Evolutionary conservation across 2,113 vertebrate species (phyloP), one percentile per base, ranked within the genome.

Genomic region (Thalassoma bifasciatum): DNA sequence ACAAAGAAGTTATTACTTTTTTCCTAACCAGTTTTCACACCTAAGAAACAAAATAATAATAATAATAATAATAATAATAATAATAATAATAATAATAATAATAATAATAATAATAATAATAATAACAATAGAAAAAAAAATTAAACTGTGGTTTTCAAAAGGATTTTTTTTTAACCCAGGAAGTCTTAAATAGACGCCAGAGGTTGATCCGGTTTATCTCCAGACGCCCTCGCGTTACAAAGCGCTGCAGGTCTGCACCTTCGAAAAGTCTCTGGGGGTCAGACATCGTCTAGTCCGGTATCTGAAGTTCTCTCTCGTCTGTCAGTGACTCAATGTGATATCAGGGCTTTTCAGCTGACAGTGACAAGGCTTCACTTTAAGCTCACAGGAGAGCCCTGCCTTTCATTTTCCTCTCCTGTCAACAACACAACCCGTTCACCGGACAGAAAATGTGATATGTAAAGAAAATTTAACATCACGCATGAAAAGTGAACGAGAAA

Each of bases 181-280:
- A 46, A 17, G 19, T 10, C 46, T 6, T 17, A 49, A 49, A 49
- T 19, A 10, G 46, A 49, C 46, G 46, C 19, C 46, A 49, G 46
- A 21, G 17, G 17, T 57, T 75, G 59, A 36, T 77, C 22, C 7
- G 17, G 3, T 77, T 74, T 67, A 61, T 82, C 76, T 64, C 37
- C 68, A 56, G 51, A 67, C 54, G 14, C 66, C 72, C 73, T 67
- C 24, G 3, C 37, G 51, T 60, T 67, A 68, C 69, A 77, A 71
- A 75, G 65, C 44, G 47, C 58, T 59, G 57, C 19, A 11, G 57
- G 36, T 10, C 66, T 64, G 71, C 2, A 62, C 42, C 37, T 66
- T 42, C 10, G 47, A 61, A 49, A 65, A 77, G 82, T 85, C 72
- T 65, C 81, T 36, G 70, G 66, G 75, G 71, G 83, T 89, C 85